Evolutionary conservation across 2,797 vertebrate genomes (phyloP), one percentile per base, ranked within the genome.

Genomic region (Allochrocebus solatus): DNA sequence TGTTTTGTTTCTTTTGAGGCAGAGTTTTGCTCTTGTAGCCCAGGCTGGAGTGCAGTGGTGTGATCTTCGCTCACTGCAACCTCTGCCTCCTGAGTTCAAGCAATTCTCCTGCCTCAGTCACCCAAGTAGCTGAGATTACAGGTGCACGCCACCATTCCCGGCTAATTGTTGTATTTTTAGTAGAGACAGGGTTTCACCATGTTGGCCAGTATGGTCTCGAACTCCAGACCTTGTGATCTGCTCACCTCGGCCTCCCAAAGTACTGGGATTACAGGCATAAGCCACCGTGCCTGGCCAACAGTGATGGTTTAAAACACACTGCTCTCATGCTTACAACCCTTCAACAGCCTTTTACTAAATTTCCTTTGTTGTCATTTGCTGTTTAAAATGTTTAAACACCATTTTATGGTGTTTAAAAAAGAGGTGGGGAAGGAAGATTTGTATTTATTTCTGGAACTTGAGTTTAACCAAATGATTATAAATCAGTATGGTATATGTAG

Each of bases 401-500:
- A n/a, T n/a, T n/a, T n/a, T n/a, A n/a, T n/a, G n/a, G n/a, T 48
- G 13, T 16, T 81, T 24, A 53, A 36, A 46, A 76, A 78, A 41
- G 26, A 79, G 86, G 41, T 1, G 50, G 14, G 43, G 24, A 13
- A 46, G 13, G 11, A 74, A 24, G 5, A 79, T 33, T 75, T 76
- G 28, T 41, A 46, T 9, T 80, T 88, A 84, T 76, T 95, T 89
- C 9, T 78, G 50, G 78, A 91, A 92, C 70, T 80, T 59, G 36
- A 87, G 26, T 22, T 89, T 94, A 89, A 92, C 30, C 24, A 72
- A 55, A 19, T 53, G 43, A 43, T 30, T 84, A 50, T 76, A 48
- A 94, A 85, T 61, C 43, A 53, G 41, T 75, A 6, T 43, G 10
- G 4, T 82, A 13, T 74, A n/a, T 33, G 12, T 36, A 43, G 78